phyloP scores from a whole-genome alignment of 2,888 invertebrate species.

The Drosophila multiciliata region DNA sequence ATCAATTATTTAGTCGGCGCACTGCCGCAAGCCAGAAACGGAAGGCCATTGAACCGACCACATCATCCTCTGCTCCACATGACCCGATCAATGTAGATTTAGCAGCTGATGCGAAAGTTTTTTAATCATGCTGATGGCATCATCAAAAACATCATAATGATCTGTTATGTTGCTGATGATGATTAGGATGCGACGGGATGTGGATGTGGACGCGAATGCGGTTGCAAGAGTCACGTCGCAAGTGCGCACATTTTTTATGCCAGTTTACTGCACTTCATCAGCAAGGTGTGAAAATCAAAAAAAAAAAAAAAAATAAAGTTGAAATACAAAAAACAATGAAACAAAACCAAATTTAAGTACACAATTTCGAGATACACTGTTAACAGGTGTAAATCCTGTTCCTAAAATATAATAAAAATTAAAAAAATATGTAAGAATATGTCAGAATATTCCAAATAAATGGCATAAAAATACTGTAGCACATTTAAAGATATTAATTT shows the following conservation, averaged over 20 bases:
- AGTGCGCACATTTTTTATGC: conserved; percentile 66
- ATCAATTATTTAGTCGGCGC: conserved; percentile 75
- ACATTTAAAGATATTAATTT: neutral
- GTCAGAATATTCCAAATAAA: neutral
- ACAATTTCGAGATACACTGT: conserved; percentile 1
- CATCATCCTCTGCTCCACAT: neutral
- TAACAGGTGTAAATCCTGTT: too few species aligned
- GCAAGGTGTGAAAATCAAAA: conserved; percentile 55
- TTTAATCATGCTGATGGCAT: conserved; percentile 71
- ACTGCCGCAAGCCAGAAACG: conserved; percentile 66
- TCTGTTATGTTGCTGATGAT: conserved; percentile 17
- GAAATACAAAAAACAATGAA: neutral
- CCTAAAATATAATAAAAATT: too few species aligned
- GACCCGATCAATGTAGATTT: conserved; percentile 62
- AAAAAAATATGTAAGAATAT: neutral
- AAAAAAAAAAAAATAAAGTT: neutral
- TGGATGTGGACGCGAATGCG: conserved; percentile 13
- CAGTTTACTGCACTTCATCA: conserved; percentile 58
- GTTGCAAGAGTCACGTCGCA: conserved; percentile 50
- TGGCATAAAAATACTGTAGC: neutral
- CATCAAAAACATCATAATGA: conserved; percentile 26
- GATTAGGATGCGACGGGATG: conserved; percentile 12
- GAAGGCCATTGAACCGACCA: conserved; percentile 62
- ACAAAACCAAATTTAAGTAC: neutral
- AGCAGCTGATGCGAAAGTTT: conserved; percentile 68